Conservation (phyloP, 2,888 invertebrate species). For the Philhelius pedissequus region DNA sequence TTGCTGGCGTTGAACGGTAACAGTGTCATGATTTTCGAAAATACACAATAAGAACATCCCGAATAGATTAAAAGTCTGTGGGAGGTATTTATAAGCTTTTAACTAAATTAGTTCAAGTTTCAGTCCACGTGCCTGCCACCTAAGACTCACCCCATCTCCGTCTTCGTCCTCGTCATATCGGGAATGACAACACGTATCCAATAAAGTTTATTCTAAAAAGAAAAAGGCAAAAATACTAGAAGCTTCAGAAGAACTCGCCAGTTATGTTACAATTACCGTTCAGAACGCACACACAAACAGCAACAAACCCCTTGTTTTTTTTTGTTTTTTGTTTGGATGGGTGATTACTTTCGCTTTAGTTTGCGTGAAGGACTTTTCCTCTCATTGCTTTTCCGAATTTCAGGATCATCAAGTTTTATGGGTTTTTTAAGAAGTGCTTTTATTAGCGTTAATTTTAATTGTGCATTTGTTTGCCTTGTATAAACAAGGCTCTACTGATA, state of each 20-base stretch:
- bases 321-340: not conserved
- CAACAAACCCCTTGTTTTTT: not conserved
- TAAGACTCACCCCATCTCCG: not conserved
- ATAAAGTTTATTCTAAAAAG: slow-evolving; percentile 3
- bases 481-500: slow-evolving; percentile 16
- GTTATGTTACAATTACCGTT: slow-evolving; percentile 31
- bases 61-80: slow-evolving; percentile 41
- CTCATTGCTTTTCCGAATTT: slow-evolving; percentile 49
- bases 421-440: slow-evolving; percentile 66
- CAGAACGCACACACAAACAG: not conserved
- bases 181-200: slow-evolving; percentile 25
- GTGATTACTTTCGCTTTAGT: slow-evolving; percentile 36
- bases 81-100: slow-evolving; percentile 74
- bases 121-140: slow-evolving; percentile 73
- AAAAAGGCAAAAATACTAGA: not conserved
- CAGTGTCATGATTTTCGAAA: slow-evolving; percentile 39
- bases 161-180: not conserved
- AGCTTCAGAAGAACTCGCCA: slow-evolving; percentile 14
- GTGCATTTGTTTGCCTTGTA: slow-evolving; percentile 58
- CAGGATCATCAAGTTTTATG: slow-evolving; percentile 68
- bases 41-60: slow-evolving; percentile 41
- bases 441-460: slow-evolving; percentile 68
- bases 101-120: slow-evolving; percentile 78
- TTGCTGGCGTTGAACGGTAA: not conserved
- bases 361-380: slow-evolving; percentile 46